Base-by-base conservation (phyloP, 2,113 vertebrate genomes). In the Oreotrochilus melanogaster region DNA sequence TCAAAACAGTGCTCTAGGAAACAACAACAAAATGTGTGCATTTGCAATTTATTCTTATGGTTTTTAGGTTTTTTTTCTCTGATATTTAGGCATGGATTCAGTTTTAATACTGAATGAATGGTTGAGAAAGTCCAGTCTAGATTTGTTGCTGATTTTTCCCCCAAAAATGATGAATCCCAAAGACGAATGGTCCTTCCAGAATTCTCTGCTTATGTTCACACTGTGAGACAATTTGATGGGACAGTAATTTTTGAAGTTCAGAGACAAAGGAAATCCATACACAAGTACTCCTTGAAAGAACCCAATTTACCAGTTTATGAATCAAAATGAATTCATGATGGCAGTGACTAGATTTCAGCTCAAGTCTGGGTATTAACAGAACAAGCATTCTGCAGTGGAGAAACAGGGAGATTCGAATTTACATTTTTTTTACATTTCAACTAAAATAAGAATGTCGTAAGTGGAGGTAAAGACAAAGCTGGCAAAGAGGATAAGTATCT, bases 1-100 rank as follows among this genome's bases (percentile, higher is more conserved):
- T 91, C 87, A 51, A 84, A 88, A 47, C 47, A n/a, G 53, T 87
- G 47, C 43, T 51, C n/a, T 72, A 78, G 78, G 23, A 93, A 92
- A 24, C 50, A 70, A 81, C 71, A 87, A 88, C 50, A 66, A 93
- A 84, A n/a, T 33, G 57, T 43, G 71, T 3, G 4, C 16, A 73
- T 95, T 83, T 83, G 65, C 72, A 95, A 69, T 92, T 88, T 92
- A 69, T 95, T 89, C 4, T 0, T 28, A 47, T 67, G 47, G 86
- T 94, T 43, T 8, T 75, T 88, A 79, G 73, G 12, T 39, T 39
- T 94, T 84, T 35, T 11, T 1, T 54, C 25, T 86, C 58, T 92
- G 86, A 86, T 64, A 88, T 80, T 88, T 91, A 86, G 65, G n/a
- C 56, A 72, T 74, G 54, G 42, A 37, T 51, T 66, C 30, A 33